Evolutionary conservation across 2,113 vertebrate species (phyloP), one percentile per base, ranked within the genome.

Genomic region (Megaceryle maxima): DNA sequence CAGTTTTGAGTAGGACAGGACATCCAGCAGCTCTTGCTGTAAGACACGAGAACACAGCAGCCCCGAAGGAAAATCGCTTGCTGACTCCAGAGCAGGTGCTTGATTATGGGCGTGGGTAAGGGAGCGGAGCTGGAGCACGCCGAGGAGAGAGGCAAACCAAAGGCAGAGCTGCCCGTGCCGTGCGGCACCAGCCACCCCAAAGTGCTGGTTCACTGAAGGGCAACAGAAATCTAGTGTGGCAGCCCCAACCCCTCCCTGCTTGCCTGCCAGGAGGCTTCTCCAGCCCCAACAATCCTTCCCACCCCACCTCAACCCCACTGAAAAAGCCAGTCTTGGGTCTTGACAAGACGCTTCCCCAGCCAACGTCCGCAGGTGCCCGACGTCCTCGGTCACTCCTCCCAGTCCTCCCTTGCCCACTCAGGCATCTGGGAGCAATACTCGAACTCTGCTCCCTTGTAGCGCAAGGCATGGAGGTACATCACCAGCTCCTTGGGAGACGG

Each of bases 391-490:
- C 96, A 97, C 22, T 98, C 98, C 60, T 97, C 72, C 99, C 99
- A 99, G 95, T 99, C 98, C n/a, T 99, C 99, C 96, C 97, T 97
- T 55, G 99, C 99, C 99, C 99, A 99, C n/a, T 98, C 94, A 2
- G 99, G 99, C 97, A 99, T 97, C 41, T 73, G 94, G 83, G 99
- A 99, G 66, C 97, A 98, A 83, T 99, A 99, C 85, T 99, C 99
- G 97, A 99, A 99, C 39, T 98, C 98, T 0, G 98, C 97, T n/a
- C 99, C 99, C 97, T 99, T 99, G 92, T 99, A 99, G 60, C 99
- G 92, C 68, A 99, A 94, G 10, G 99, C 99, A 3, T 99, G 99
- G 9, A 99, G 98, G 90, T 98, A 99, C 99, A 99, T 99, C 87
- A 99, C 96, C 80, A 99, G 98, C 12, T 99, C 99, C 92, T 97